Percentiles rank a stretch among this genome's conserved stretches.
Conservation (phyloP, 2,113 vertebrate species). For the Peromyscus maniculatus region DNA sequence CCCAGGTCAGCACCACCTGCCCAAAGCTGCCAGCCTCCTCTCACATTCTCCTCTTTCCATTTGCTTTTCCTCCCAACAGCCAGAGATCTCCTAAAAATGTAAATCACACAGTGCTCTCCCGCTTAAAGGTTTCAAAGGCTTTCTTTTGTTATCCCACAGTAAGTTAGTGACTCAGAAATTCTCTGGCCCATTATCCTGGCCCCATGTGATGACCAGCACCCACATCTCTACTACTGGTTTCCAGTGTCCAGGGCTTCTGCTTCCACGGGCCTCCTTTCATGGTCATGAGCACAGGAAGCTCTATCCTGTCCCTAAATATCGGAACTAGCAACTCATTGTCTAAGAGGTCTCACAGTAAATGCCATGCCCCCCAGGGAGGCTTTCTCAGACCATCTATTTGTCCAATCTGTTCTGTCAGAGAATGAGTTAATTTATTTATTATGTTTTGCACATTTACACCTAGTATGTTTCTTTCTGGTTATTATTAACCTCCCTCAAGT, state of each 20-base stretch:
- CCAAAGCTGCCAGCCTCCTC: background rate
- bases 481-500: background rate
- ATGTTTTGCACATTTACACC: background rate
- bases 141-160: background rate
- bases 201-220: background rate
- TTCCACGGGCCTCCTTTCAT: background rate
- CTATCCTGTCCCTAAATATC: background rate
- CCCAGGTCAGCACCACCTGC: background rate
- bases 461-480: background rate
- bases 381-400: background rate
- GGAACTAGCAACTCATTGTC: background rate
- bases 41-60: background rate
- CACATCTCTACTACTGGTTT: background rate
- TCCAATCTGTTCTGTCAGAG: background rate
- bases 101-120: background rate
- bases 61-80: background rate
- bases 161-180: constrained; percentile 47
- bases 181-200: background rate
- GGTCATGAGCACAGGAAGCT: background rate
- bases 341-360: background rate
- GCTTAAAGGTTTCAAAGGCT: background rate
- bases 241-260: background rate
- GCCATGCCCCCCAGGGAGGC: background rate
- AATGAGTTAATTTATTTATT: background rate
- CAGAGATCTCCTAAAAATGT: constrained; percentile 28